Evolutionary conservation across 2,797 vertebrate genomes (phyloP).

Genomic region (Paratrypauchen microcephalus): DNA sequence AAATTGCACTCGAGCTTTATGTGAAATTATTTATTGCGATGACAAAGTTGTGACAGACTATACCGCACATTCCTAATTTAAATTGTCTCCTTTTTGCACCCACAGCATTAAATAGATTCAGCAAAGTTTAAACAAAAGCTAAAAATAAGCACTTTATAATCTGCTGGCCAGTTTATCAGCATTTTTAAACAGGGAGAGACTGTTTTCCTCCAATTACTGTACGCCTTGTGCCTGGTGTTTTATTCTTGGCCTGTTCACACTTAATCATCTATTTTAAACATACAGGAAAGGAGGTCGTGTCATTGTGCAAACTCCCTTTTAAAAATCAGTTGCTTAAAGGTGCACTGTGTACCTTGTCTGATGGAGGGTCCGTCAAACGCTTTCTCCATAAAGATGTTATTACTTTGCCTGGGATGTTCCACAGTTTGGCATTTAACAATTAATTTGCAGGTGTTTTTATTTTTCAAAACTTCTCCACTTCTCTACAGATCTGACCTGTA

Average conservation of each 20-base stretch:
- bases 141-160: constrained; percentile 17
- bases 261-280: constrained; percentile 17
- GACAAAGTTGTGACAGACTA: not conserved
- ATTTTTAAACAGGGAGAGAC: constrained; percentile 13
- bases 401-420: too few species aligned
- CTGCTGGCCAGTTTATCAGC: constrained; percentile 12
- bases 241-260: constrained; percentile 22
- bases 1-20: not conserved
- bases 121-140: not conserved
- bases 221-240: constrained; percentile 2
- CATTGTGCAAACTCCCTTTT: not conserved
- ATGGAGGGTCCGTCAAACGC: too few species aligned
- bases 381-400: too few species aligned
- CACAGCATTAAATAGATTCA: constrained; percentile 5
- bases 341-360: too few species aligned
- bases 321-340: too few species aligned
- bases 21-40: not conserved
- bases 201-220: constrained; percentile 18
- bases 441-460: too few species aligned
- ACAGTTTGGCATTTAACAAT: too few species aligned
- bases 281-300: constrained; percentile 14
- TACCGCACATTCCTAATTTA: not conserved
- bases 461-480: too few species aligned
- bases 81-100: not conserved
- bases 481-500: too few species aligned